Evolutionary conservation across 2,888 invertebrate species (phyloP).

Genomic region (Nemapogon koenigi): DNA sequence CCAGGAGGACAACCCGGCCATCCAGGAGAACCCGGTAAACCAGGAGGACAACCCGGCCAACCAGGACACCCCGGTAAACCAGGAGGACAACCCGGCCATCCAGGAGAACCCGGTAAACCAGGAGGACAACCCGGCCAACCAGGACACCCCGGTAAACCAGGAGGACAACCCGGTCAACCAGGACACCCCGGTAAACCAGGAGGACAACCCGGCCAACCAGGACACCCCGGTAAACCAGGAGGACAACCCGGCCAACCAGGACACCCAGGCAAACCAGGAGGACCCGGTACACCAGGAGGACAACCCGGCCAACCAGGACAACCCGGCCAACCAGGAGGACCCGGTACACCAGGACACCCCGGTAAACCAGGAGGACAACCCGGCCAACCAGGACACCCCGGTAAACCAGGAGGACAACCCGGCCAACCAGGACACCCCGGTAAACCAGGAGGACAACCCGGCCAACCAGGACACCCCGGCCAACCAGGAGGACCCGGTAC

Average conservation of each 20-base stretch:
- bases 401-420: neutral
- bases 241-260: slow-evolving; percentile 2
- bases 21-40: slow-evolving; percentile 1
- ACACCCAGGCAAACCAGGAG: slow-evolving; percentile 11
- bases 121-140: slow-evolving; percentile 20
- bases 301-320: neutral
- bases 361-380: slow-evolving; percentile 3
- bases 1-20: slow-evolving; percentile 10
- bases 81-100: slow-evolving; percentile 1
- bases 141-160: slow-evolving; percentile 27
- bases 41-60: neutral
- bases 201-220: slow-evolving; percentile 1
- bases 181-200: slow-evolving; percentile 42
- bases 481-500: slow-evolving; percentile 8
- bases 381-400: slow-evolving; percentile 1
- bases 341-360: slow-evolving; percentile 1
- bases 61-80: neutral
- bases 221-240: slow-evolving; percentile 5
- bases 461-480: neutral
- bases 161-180: slow-evolving; percentile 25
- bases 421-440: neutral
- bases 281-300: slow-evolving; percentile 14
- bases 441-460: neutral
- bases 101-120: slow-evolving; percentile 5
- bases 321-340: neutral